Evolutionary conservation across 2,113 vertebrate species (phyloP).

Genomic region (Cathartes aura): DNA sequence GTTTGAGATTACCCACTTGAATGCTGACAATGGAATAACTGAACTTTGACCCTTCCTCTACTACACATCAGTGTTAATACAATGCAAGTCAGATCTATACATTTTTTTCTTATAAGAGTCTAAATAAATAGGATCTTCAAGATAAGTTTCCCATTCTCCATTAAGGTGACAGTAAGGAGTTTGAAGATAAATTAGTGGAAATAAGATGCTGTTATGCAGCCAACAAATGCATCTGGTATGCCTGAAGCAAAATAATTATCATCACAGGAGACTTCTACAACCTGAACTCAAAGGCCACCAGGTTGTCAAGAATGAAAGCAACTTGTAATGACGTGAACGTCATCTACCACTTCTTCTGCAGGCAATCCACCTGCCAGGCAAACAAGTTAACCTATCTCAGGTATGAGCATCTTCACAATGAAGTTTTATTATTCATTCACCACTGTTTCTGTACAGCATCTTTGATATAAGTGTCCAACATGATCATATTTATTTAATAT

Average conservation of each 20-base stretch:
- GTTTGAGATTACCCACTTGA: neutral
- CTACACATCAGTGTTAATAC: neutral
- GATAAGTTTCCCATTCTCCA: neutral
- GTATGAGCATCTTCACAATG: neutral
- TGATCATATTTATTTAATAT: neutral
- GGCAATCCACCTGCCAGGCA: neutral
- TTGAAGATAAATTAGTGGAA: neutral
- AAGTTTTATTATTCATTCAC: neutral
- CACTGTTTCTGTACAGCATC: neutral
- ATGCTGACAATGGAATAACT: neutral
- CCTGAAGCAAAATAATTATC: neutral
- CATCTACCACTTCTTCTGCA: neutral
- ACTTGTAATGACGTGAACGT: neutral
- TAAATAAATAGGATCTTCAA: neutral
- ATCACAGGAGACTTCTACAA: neutral
- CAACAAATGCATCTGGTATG: neutral
- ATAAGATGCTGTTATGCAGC: neutral
- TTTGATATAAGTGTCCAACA: neutral
- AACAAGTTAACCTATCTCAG: neutral
- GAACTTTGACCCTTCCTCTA: neutral
- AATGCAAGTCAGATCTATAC: neutral
- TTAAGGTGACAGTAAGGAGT: neutral
- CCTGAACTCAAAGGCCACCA: neutral
- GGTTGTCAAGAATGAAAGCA: neutral
- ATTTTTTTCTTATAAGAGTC: neutral